These are phyloP conservation scores for Corythoichthys intestinalis DNA, from an alignment of 2,113 vertebrate genomes.

Conservation along the genomic window DNA sequence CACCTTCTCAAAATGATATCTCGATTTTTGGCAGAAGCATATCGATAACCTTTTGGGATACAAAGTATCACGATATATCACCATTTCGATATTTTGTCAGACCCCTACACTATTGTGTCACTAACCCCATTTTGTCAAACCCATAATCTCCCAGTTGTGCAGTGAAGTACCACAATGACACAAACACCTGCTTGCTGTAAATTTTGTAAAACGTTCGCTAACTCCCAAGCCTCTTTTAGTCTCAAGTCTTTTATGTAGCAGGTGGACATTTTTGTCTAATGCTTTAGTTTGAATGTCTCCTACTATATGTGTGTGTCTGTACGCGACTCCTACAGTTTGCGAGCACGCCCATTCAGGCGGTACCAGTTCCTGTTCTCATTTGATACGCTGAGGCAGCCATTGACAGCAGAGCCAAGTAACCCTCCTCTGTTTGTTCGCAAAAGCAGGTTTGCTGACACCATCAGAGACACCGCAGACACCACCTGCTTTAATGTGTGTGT, in stretches of 20 bases:
- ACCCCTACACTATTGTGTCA: slow-evolving; percentile 1
- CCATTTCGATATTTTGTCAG: too few species aligned
- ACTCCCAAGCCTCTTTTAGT: slow-evolving; percentile 8
- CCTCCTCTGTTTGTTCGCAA: slow-evolving; percentile 46
- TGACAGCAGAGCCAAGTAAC: slow-evolving; percentile 59
- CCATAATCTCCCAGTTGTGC: slow-evolving; percentile 41
- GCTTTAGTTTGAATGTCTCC: slow-evolving; percentile 20
- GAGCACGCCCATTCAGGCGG: slow-evolving; percentile 72
- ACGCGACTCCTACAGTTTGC: slow-evolving; percentile 58
- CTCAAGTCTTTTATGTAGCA: neutral
- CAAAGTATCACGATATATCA: too few species aligned
- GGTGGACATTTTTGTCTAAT: slow-evolving; percentile 26
- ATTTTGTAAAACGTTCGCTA: slow-evolving; percentile 33
- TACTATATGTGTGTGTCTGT: slow-evolving; percentile 25
- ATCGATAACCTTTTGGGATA: too few species aligned
- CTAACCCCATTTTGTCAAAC: slow-evolving; percentile 41
- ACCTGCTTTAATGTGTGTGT: slow-evolving; percentile 44
- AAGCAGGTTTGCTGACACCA: slow-evolving; percentile 54
- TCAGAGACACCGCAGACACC: slow-evolving; percentile 62
- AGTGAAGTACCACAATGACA: slow-evolving; percentile 51
- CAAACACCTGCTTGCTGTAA: slow-evolving; percentile 64
- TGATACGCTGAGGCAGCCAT: slow-evolving; percentile 64
- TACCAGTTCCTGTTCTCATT: slow-evolving; percentile 76
- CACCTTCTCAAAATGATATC: too few species aligned
- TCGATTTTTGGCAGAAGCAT: too few species aligned